Evolutionary conservation across 1,140 invertebrate genomes (phyloP).

Genomic region (Radopholus similis): DNA sequence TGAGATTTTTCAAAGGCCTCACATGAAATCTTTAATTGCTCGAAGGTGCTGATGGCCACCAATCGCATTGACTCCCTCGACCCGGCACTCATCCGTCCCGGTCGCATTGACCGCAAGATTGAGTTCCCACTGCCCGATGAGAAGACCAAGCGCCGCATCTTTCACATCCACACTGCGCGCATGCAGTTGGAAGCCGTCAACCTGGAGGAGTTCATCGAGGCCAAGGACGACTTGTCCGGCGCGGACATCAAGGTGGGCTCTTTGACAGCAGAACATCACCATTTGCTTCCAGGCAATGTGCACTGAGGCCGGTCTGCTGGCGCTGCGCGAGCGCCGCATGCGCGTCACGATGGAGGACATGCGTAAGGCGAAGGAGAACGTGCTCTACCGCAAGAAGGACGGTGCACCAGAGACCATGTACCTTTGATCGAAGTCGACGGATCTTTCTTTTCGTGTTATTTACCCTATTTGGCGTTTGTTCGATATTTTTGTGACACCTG

Average conservation of each 20-base stretch:
- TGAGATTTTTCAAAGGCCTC: constrained; percentile 57
- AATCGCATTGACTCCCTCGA: constrained; percentile 98
- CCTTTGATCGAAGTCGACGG: too few relatives aligned
- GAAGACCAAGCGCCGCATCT: constrained; percentile 95
- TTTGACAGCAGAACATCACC: background rate
- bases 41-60: constrained; percentile 92
- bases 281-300: constrained; percentile 79
- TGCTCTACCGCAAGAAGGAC: constrained; percentile 97
- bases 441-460: too few relatives aligned
- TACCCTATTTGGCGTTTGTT: too few relatives aligned
- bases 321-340: constrained; percentile 92
- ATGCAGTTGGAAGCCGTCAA: constrained; percentile 99
- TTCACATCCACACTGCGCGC: constrained; percentile 93
- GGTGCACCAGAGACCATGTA: constrained; percentile 97
- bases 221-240: constrained; percentile 97
- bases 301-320: constrained; percentile 96
- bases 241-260: constrained; percentile 73
- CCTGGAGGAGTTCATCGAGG: constrained; percentile 94
- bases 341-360: constrained; percentile 99
- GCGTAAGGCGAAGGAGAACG: constrained; percentile 98
- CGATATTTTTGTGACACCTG: too few relatives aligned
- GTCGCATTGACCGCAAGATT: constrained; percentile 97
- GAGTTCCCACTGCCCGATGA: constrained; percentile 99
- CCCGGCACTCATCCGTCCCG: constrained; percentile 94
- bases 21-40: constrained; percentile 7